phyloP scores from a whole-genome alignment of 1,140 invertebrate species.

The Battus philenor region DNA sequence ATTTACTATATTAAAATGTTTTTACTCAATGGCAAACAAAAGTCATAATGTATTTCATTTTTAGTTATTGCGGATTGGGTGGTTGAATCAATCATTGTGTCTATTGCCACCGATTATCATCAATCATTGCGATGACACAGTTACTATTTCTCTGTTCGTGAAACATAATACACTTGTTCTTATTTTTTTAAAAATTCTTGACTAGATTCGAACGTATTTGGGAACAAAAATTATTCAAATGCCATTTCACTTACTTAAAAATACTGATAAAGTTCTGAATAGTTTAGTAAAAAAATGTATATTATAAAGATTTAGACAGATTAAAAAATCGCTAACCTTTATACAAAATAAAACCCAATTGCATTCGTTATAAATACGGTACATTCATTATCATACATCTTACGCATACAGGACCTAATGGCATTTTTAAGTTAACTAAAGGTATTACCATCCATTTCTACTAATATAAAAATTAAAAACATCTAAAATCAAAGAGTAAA shows the following conservation, averaged over 20 bases:
- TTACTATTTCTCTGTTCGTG: constrained; percentile 12
- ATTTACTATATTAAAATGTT: too few species aligned
- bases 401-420: too few species aligned
- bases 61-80: constrained; percentile 5
- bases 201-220: constrained; percentile 13
- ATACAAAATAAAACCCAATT: too few species aligned
- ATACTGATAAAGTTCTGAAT: background rate
- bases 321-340: too few species aligned
- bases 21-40: too few species aligned
- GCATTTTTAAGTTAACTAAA: too few species aligned
- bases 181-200: constrained; percentile 10
- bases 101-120: constrained; percentile 14
- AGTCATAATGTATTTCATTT: background rate
- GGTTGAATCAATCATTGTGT: constrained; percentile 12
- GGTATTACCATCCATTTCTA: too few species aligned
- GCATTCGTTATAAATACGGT: too few species aligned
- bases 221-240: too few species aligned
- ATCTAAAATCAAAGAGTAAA: too few species aligned
- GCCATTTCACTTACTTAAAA: background rate
- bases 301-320: background rate
- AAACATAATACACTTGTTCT: constrained; percentile 16
- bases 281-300: background rate
- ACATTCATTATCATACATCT: too few species aligned
- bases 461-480: too few species aligned
- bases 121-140: constrained; percentile 14